Conservation (phyloP, 2,888 invertebrate genomes). For the Limnephilus rhombicus region DNA sequence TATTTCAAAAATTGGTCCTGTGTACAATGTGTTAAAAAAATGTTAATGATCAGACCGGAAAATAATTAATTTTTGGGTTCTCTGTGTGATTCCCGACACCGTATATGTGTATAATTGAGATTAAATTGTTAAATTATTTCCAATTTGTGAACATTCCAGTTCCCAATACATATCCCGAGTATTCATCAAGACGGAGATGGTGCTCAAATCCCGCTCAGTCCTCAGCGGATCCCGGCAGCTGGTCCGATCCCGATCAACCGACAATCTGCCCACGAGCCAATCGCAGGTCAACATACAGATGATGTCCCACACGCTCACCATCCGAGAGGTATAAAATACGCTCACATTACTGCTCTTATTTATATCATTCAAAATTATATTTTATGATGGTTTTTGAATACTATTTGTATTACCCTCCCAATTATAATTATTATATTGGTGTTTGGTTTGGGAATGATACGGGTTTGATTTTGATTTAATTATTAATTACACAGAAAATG, state of each 20-base stretch:
- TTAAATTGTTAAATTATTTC: too few relatives aligned
- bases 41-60: too few relatives aligned
- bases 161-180: slow-evolving; percentile 96
- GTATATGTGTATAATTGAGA: too few relatives aligned
- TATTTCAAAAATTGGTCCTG: too few relatives aligned
- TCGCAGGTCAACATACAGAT: slow-evolving; percentile 96
- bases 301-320: slow-evolving; percentile 95
- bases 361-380: neutral
- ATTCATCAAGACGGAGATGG: slow-evolving; percentile 96
- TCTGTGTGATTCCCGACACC: too few relatives aligned
- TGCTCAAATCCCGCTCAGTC: slow-evolving; percentile 91
- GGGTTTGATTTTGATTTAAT: neutral
- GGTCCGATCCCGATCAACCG: slow-evolving; percentile 90
- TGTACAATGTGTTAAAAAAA: too few relatives aligned
- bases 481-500: neutral
- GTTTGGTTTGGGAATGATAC: neutral
- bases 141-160: slow-evolving; percentile 73
- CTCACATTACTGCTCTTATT: neutral
- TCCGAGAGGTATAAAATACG: slow-evolving; percentile 87
- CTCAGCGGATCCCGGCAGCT: slow-evolving; percentile 87
- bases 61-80: too few relatives aligned
- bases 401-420: neutral
- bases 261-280: slow-evolving; percentile 94
- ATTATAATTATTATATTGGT: neutral
- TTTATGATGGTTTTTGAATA: neutral